Percentiles rank a stretch among this genome's conserved stretches.
Evolutionary conservation across 2,797 vertebrate genomes (phyloP).

Genomic region (Atherinosoma microstoma): DNA sequence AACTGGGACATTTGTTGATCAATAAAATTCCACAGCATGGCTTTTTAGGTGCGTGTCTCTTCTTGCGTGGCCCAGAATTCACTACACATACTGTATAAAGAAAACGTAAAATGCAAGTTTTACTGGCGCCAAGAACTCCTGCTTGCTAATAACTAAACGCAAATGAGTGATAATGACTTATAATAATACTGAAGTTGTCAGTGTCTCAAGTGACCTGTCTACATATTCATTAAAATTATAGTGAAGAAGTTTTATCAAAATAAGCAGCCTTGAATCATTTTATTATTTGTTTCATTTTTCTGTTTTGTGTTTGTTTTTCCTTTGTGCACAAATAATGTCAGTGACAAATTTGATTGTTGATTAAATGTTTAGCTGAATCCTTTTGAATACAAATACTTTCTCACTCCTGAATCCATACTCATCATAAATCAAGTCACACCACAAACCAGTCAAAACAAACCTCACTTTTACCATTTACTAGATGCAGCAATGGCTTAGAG

Average conservation of each 20-base stretch:
- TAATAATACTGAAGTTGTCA: not conserved
- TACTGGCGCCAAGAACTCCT: conserved; percentile 1
- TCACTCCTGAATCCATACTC: not conserved
- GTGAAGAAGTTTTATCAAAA: not conserved
- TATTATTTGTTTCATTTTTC: too few species aligned
- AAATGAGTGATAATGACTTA: not conserved
- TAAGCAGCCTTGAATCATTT: not conserved
- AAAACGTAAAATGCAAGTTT: not conserved
- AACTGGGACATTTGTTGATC: too few species aligned
- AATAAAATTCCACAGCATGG: too few species aligned
- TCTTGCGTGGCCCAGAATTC: too few species aligned
- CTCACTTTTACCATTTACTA: conserved; percentile 35
- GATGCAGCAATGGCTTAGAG: conserved; percentile 26
- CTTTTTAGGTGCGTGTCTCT: too few species aligned
- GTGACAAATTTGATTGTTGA: conserved; percentile 1
- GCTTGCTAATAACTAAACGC: not conserved
- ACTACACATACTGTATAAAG: not conserved
- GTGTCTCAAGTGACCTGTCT: not conserved
- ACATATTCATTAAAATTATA: not conserved
- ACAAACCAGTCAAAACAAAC: conserved; percentile 34
- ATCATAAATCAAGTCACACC: conserved; percentile 23
- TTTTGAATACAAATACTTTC: not conserved
- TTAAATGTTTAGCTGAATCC: conserved; percentile 18
- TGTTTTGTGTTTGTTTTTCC: not conserved
- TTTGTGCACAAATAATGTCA: conserved; percentile 1